These are phyloP conservation scores for Caenorhabditis panamensis DNA, from an alignment of 2,888 invertebrate species.

Conservation along the genomic window DNA sequence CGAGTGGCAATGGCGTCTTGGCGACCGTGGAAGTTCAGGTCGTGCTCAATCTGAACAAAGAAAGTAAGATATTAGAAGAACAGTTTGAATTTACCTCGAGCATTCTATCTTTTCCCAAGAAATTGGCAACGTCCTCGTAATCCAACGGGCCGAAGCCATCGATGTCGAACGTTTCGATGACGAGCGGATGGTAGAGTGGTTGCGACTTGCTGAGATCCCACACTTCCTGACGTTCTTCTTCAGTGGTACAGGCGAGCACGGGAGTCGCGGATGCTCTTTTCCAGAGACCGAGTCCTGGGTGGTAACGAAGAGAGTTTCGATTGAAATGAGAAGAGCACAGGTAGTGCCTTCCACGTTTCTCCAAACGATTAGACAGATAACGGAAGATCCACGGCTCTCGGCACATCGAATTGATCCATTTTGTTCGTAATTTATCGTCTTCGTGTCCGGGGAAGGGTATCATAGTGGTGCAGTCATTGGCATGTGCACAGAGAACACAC, in stretches of 20 bases:
- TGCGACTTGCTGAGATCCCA: constrained; percentile 54
- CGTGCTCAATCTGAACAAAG: constrained; percentile 47
- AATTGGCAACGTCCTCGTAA: constrained; percentile 42
- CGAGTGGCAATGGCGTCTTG: constrained; percentile 2
- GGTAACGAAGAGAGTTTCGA: constrained; percentile 56
- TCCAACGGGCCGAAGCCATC: constrained; percentile 36
- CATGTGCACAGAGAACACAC: constrained; percentile 63
- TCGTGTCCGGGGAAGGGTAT: constrained; percentile 62
- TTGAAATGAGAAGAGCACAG: constrained; percentile 65
- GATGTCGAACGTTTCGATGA: constrained; percentile 46
- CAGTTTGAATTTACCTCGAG: constrained; percentile 13
- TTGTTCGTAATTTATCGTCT: constrained; percentile 47
- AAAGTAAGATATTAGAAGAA: not conserved
- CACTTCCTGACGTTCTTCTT: constrained; percentile 54
- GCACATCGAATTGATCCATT: constrained; percentile 67
- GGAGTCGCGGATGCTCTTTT: constrained; percentile 36
- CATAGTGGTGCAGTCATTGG: constrained; percentile 58
- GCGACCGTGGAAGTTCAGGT: constrained; percentile 39
- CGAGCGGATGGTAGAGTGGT: constrained; percentile 54
- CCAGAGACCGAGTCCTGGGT: constrained; percentile 52
- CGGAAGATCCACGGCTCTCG: constrained; percentile 64
- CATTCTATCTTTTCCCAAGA: constrained; percentile 37
- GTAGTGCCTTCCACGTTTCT: constrained; percentile 64
- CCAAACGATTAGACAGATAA: constrained; percentile 51
- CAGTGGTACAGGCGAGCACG: constrained; percentile 45